Percentiles rank a stretch among this genome's conserved stretches.
phyloP scores from a whole-genome alignment of 1,140 invertebrate genomes.

The Eubasilissa regina region DNA sequence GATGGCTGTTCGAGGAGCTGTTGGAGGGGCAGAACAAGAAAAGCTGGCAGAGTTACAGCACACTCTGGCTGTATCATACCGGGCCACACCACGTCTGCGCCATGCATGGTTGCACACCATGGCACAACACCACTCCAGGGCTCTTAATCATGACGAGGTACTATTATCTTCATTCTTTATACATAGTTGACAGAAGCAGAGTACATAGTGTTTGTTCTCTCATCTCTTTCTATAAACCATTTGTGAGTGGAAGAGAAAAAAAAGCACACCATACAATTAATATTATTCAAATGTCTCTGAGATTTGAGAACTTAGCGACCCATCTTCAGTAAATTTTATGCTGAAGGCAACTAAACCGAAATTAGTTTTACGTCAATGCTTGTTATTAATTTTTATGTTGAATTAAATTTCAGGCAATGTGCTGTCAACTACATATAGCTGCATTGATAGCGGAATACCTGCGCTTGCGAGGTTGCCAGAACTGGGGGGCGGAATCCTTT shows the following conservation, averaged over 20 bases:
- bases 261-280: not conserved
- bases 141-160: constrained; percentile 87
- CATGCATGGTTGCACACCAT: constrained; percentile 96
- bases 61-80: constrained; percentile 94
- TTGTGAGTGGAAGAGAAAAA: too few species aligned
- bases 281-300: too few species aligned
- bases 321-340: too few species aligned
- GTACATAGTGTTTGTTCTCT: too few species aligned
- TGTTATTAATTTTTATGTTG: not conserved
- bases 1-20: constrained; percentile 88
- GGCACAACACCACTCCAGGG: constrained; percentile 86
- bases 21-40: constrained; percentile 83
- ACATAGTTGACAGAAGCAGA: too few species aligned
- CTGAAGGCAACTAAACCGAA: too few species aligned
- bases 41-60: constrained; percentile 94
- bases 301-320: too few species aligned
- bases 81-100: constrained; percentile 92
- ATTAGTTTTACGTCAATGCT: not conserved
- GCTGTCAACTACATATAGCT: constrained; percentile 92
- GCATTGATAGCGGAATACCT: constrained; percentile 94
- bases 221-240: too few species aligned
- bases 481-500: constrained; percentile 89
- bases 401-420: constrained; percentile 78
- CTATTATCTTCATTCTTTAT: not conserved
- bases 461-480: constrained; percentile 80